Base-by-base conservation (phyloP, 2,113 vertebrate genomes). In the Parus major region DNA sequence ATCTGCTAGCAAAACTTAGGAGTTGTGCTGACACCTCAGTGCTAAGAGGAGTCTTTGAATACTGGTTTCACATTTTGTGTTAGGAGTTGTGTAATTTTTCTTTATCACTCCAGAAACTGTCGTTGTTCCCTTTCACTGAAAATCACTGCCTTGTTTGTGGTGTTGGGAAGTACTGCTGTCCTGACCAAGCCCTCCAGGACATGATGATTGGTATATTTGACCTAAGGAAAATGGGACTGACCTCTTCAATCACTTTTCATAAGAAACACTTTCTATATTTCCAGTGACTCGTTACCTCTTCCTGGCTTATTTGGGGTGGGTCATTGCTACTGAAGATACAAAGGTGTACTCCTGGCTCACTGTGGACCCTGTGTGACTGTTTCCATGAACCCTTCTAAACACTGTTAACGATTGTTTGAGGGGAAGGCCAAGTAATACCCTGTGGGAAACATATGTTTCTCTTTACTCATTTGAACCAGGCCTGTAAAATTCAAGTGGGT, bases 341-440 rank as follows among this genome's bases (percentile, higher is more conserved):
- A 42, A 53, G 21, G 42, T 42, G 17, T 76, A 6, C 31, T 59
- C 31, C 39, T 53, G 23, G 29, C 65, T 86, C 23, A 3, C 35
- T 36, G 6, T 68, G 70, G 46, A 36, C 31, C 7, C 39, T 24
- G 21, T 10, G 10, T 47, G 59, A 13, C 42, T 73, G 10, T 68
- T 86, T 82, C 52, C 68, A 36, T 1, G 7, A 84, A 5, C 35
- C 11, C 5, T 84, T 57, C 31, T 80, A n/a, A 76, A 55, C 21
- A 6, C 24, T 49, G 7, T 63, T 71, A 39, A 42, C 0, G 0
- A 36, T 41, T 61, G 42, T n/a, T 18, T 69, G 39, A 11, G n/a
- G 57, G 17, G 4, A 29, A 11, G 9, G 16, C 41, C 19, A 50
- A 69, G 46, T 13, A 73, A 28, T 31, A 19, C 21, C 3, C 1